Percentiles rank a stretch among this genome's conserved stretches.
These are phyloP conservation scores for Drosophila pachea DNA, from an alignment of 1,140 invertebrate genomes.

Conservation along the genomic window DNA sequence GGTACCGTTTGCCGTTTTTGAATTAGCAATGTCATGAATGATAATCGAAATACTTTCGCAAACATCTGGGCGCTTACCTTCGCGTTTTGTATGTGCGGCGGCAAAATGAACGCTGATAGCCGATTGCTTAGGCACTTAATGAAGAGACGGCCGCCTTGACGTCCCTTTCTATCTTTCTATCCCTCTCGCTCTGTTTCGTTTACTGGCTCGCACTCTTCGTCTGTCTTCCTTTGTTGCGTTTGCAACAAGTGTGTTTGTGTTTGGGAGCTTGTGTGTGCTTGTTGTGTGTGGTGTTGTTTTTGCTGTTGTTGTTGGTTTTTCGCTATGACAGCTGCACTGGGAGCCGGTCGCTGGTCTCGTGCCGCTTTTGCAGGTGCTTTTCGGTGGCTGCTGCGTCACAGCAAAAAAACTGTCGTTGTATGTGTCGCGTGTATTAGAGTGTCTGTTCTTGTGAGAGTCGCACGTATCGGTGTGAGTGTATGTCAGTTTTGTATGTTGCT, in stretches of 20 bases:
- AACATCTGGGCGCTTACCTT: conserved; percentile 50
- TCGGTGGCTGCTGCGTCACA: conserved; percentile 41
- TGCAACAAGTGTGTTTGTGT: conserved; percentile 60
- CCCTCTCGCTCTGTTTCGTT: conserved; percentile 5
- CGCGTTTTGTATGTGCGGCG: conserved; percentile 48
- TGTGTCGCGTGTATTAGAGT: conserved; percentile 16
- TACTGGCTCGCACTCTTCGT: conserved; percentile 3
- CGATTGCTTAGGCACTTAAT: conserved; percentile 43
- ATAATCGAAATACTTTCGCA: conserved; percentile 33
- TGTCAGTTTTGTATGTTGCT: conserved; percentile 32
- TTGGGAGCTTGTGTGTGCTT: conserved; percentile 1
- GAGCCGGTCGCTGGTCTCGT: conserved; percentile 49
- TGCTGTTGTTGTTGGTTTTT: conserved; percentile 39
- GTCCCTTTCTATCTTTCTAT: conserved; percentile 8
- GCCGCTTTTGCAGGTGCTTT: conserved; percentile 47
- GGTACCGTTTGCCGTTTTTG: conserved; percentile 38
- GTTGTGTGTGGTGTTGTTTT: too few relatives aligned
- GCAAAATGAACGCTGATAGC: conserved; percentile 45
- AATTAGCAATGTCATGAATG: conserved; percentile 43
- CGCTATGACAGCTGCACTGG: conserved; percentile 54
- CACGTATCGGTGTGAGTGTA: conserved; percentile 35
- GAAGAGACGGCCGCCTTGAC: conserved; percentile 22
- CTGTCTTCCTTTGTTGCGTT: conserved; percentile 40
- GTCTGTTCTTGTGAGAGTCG: conserved; percentile 26
- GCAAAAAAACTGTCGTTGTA: conserved; percentile 27